These are phyloP conservation scores for Acanthurus tractus DNA, from an alignment of 2,797 vertebrate genomes.

Conservation along the genomic window DNA sequence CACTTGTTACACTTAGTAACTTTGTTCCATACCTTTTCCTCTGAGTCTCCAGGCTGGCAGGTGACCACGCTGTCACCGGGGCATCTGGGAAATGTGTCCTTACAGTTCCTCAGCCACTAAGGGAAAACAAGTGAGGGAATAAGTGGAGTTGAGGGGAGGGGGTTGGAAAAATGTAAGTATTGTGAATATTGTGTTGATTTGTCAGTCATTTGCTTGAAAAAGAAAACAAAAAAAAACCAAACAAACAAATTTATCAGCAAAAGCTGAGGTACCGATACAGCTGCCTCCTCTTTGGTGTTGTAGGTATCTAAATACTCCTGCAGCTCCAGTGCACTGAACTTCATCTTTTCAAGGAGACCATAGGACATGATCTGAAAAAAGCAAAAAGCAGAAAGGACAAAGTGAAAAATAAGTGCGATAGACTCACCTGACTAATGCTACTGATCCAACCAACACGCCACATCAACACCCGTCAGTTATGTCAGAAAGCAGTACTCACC, in stretches of 20 bases:
- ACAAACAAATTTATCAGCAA: background rate
- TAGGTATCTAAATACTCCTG: constrained; percentile 98
- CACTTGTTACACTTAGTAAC: background rate
- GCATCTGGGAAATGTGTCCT: constrained; percentile 94
- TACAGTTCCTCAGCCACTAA: constrained; percentile 98
- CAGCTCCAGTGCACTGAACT: constrained; percentile 96
- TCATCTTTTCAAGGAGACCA: constrained; percentile 97
- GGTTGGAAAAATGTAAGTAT: background rate
- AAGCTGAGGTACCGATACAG: constrained; percentile 88
- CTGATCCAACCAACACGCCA: background rate
- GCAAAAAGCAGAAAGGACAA: background rate
- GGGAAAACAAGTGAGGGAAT: background rate
- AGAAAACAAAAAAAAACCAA: too few relatives aligned
- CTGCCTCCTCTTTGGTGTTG: constrained; percentile 94
- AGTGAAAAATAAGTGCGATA: background rate
- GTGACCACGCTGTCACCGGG: constrained; percentile 96
- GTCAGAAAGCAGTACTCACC: constrained; percentile 83
- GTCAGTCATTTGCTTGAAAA: background rate
- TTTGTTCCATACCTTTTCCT: constrained; percentile 92
- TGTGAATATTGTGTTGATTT: constrained; percentile 9
- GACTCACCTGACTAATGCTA: background rate
- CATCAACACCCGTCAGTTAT: background rate
- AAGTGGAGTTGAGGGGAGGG: background rate
- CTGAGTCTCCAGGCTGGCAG: constrained; percentile 97
- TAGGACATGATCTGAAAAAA: constrained; percentile 93